Base-by-base conservation (phyloP, 2,888 invertebrate genomes). In the Drosophila eohydei region DNA sequence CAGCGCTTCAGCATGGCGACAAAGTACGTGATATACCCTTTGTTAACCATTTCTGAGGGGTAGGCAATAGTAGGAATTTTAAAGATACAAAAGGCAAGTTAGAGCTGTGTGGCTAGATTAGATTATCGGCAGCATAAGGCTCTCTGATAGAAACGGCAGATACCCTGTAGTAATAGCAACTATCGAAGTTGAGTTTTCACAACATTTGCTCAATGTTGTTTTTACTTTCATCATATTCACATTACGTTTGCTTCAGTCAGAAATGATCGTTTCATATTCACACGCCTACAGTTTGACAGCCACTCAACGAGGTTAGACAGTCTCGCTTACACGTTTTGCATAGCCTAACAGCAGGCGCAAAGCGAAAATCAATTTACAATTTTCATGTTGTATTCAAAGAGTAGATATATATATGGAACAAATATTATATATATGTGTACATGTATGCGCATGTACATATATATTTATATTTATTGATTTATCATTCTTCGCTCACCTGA, bases 401-500 rank as follows among this genome's bases (percentile, higher is more conserved):
- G 14, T 14, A 2, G 4, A 6, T 44, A 21, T 21, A 12, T 21
- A 21, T 43, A 8, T 21, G 21, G 2, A 43, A 11, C 2, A 11
- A 43, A 21, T 21, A 21, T 21, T 43, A 9, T 21, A 21, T 21
- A 11, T 11, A 32, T 43, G 21, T 1, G 16, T 16, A 14, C 9
- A 14, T 26, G 1, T 1, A 4, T 41, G 16, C 2, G 11, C 9
- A 43, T 34, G 12, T 16, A n/a, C 26, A 9, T 28, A 14, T 30
- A n/a, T 21, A n/a, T 30, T 36, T n/a, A 12, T n/a, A 40, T n/a
- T 16, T 16, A 43, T 43, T n/a, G 14, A 14, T 6, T n/a, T 8
- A 2, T 2, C 3, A 28, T 41, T 26, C 3, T 7, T 14, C 26
- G 83, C 95, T 94, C 85, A 98, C 97, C 96, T 97, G 97, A 93